Evolutionary conservation across 2,888 invertebrate genomes (phyloP).

Genomic region (Drosophila robusta): DNA sequence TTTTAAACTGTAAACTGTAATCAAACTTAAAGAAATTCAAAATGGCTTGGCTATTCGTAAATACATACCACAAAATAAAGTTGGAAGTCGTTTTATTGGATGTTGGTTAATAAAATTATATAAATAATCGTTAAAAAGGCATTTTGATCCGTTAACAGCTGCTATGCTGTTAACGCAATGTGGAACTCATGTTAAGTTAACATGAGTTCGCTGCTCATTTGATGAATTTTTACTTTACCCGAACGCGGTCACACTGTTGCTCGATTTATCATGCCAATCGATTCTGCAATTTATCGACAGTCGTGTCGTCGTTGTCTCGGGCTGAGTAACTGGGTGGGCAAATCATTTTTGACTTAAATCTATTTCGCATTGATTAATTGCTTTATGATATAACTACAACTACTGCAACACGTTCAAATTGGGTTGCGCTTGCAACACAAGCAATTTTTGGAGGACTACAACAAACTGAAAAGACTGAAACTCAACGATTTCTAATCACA

Average conservation of each 20-base stretch:
- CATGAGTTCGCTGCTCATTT: not conserved
- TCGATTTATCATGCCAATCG: conserved; percentile 14
- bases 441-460: conserved; percentile 52
- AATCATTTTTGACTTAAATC: conserved; percentile 64
- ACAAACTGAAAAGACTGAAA: conserved; percentile 73
- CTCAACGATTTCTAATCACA: conserved; percentile 65
- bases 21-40: conserved; percentile 67
- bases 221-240: not conserved
- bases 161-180: conserved; percentile 3
- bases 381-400: conserved; percentile 61
- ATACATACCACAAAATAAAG: conserved; percentile 45
- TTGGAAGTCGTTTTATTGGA: conserved; percentile 12
- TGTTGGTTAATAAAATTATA: not conserved
- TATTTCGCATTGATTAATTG: conserved; percentile 69
- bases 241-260: conserved; percentile 26
- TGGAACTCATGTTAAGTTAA: conserved; percentile 22
- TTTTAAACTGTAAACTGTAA: conserved; percentile 74
- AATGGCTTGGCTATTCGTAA: conserved; percentile 81
- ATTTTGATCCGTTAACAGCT: not conserved
- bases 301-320: conserved; percentile 76
- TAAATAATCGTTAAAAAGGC: not conserved
- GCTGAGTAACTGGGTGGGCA: conserved; percentile 66
- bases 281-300: conserved; percentile 27
- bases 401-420: conserved; percentile 42
- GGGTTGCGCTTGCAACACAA: conserved; percentile 58